Conservation (phyloP, 2,113 vertebrate genomes). For the Bombycilla garrulus region DNA sequence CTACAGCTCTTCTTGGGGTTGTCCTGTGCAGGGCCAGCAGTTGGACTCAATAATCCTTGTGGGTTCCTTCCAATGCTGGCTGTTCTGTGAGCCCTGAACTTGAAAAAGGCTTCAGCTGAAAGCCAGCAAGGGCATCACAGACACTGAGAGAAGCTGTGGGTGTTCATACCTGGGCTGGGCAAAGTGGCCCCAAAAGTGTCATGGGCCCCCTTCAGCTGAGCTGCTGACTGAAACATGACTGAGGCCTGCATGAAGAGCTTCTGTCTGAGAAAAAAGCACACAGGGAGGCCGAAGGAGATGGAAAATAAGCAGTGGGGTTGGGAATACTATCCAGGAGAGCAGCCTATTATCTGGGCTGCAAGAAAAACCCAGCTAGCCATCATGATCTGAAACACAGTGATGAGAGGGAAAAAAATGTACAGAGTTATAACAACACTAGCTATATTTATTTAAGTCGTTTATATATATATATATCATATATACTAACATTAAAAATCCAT, state of each 20-base stretch:
- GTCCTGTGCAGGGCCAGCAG: neutral
- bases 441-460: neutral
- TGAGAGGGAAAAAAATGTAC: fast-evolving
- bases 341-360: neutral
- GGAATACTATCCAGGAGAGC: neutral
- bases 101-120: neutral
- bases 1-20: neutral
- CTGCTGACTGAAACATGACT: neutral
- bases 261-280: neutral
- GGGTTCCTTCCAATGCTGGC: neutral
- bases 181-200: fast-evolving
- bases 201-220: neutral
- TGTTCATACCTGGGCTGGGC: fast-evolving
- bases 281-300: neutral
- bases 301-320: neutral
- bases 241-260: neutral
- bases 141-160: neutral
- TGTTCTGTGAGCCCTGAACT: neutral
- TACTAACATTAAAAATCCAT: fast-evolving
- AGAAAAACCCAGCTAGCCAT: neutral
- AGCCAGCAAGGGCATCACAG: neutral
- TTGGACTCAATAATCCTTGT: neutral
- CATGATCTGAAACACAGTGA: fast-evolving
- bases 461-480: neutral
- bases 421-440: fast-evolving